Base-by-base conservation (phyloP, 2,888 invertebrate species). In the Tricholauxania praeusta region DNA sequence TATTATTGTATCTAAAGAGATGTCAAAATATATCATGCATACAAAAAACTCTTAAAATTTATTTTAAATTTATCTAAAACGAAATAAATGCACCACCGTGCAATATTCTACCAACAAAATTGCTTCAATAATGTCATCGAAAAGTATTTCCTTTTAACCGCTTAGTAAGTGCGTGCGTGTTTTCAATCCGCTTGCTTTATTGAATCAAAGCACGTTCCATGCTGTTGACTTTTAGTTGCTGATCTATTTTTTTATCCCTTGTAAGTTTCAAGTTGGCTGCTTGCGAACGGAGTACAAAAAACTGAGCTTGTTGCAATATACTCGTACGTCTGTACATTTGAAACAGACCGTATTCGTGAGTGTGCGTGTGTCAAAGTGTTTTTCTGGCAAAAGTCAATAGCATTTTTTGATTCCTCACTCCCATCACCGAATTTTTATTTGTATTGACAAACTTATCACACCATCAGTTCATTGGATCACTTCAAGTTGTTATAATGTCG, bases 121-220 rank as follows among this genome's bases (percentile, higher is more conserved):
- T 57, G 57, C 57, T 57, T 6, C 12, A 57, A 12, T 57, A 19
- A 28, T 57, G 22, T 28, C 57, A 57, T 28, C 57, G 19, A 22
- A 57, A 28, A 57, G 57, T 15, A 8, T 22, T 19, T 57, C 22
- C 57, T 55, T 57, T 57, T 57, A 57, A 28, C 22, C 22, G 57
- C 57, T 57, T 57, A 6, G 28, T 14, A 57, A 28, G 39, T 39
- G 39, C 39, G 39, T 39, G 39, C 39, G 62, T 62, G n/a, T 19
- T 19, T 19, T 12, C 52, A 15, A 52, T 48, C 47, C 19, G 17
- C 49, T 49, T 51, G 32, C 55, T 69, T 72, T 63, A 64, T 59
- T n/a, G 55, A 72, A 72, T 68, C 72, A 64, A 63, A 64, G 63
- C 72, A 72, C 72, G 72, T 72, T 64, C 57, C 19, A 47, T 49